Percentiles rank a stretch among this genome's conserved stretches.
These are phyloP conservation scores for Serilophus lunatus DNA, from an alignment of 2,113 vertebrate species.

Conservation along the genomic window DNA sequence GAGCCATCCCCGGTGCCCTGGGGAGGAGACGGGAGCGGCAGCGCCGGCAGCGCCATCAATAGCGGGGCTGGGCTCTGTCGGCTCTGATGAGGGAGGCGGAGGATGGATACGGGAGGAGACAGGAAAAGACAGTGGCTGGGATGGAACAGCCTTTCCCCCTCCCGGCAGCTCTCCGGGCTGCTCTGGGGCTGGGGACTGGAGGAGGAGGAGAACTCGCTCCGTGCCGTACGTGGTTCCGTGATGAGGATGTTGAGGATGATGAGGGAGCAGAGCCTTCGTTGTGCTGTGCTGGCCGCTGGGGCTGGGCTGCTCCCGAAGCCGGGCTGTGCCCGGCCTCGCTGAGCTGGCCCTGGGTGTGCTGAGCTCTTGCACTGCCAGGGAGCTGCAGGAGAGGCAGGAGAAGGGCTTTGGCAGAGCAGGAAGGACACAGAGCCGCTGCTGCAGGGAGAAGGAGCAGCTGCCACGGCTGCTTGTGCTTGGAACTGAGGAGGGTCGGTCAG, in stretches of 20 bases:
- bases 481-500: too few species aligned
- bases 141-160: background rate
- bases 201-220: background rate
- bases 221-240: background rate
- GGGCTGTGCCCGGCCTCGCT: background rate
- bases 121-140: background rate
- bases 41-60: background rate
- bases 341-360: background rate
- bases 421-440: background rate
- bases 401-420: background rate
- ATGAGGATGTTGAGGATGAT: background rate
- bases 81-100: background rate
- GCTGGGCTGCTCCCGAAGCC: background rate
- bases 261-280: background rate
- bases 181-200: background rate
- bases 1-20: background rate
- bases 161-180: background rate
- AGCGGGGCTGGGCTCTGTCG: background rate
- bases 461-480: background rate
- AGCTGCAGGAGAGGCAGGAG: background rate
- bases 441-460: background rate
- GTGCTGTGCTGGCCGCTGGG: accelerated
- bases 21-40: background rate
- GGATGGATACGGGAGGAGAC: background rate
- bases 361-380: background rate